Conservation (phyloP, 2,113 vertebrate genomes). For the Kobus ellipsiprymnus region DNA sequence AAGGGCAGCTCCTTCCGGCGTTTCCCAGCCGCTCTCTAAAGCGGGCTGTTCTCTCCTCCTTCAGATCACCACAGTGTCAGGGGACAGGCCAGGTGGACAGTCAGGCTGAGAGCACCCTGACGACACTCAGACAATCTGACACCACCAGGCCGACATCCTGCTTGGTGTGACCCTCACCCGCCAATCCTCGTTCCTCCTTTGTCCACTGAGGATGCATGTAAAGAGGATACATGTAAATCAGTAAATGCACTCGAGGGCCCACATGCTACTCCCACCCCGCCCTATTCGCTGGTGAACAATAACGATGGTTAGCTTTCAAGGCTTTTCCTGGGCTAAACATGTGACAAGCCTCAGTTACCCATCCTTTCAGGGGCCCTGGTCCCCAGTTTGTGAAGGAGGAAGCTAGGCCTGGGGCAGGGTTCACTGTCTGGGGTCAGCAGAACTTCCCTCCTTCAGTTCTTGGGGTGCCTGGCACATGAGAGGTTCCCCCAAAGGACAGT, state of each 20-base stretch:
- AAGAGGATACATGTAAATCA: neutral
- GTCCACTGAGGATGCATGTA: neutral
- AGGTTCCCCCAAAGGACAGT: neutral
- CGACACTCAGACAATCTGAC: neutral
- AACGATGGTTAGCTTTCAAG: accelerated
- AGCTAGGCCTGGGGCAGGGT: accelerated
- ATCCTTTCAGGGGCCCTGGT: too few relatives aligned
- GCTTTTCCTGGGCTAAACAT: neutral
- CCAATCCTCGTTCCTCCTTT: neutral
- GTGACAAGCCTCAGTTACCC: neutral
- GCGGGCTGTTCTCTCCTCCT: neutral
- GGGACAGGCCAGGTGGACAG: neutral
- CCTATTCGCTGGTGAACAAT: neutral
- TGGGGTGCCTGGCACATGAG: neutral
- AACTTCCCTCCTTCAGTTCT: neutral
- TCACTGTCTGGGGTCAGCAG: neutral
- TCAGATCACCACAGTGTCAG: neutral
- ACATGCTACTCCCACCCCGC: accelerated
- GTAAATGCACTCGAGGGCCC: accelerated
- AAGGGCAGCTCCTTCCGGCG: neutral
- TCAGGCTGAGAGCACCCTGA: neutral
- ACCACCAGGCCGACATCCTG: neutral
- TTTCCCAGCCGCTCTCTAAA: neutral
- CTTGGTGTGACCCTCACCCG: neutral
- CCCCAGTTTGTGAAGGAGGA: neutral